Base-by-base conservation (phyloP, 92 coral and sea anemone species). In the Parazoanthus atlanticus region DNA sequence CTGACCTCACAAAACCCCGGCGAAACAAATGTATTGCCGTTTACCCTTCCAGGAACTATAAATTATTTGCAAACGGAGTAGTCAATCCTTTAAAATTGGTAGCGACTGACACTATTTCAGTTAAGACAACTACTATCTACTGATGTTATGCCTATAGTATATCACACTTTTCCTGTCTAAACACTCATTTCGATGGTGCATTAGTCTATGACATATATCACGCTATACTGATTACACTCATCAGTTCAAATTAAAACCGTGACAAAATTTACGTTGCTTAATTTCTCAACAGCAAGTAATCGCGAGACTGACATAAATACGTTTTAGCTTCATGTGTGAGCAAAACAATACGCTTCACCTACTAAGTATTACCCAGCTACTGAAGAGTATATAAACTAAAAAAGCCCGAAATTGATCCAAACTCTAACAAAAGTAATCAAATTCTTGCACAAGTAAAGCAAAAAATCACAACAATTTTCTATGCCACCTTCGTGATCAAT, bases 401-500 rank as follows among this genome's bases (percentile, higher is more conserved):
- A 36, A 36, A 36, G n/a, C n/a, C 38, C 38, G 38, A 36, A 2
- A 36, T 5, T 36, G 38, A 36, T 25, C 17, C 9, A 65, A 21
- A 9, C 30, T 8, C 74, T 67, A 28, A 9, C 12, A 19, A 41
- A 23, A 25, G 32, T 81, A 70, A 36, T 36, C 38, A 36, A 36
- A 36, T 5, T 5, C 12, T 52, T 11, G 54, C 47, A 83, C 67
- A 30, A 21, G 9, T 10, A 25, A 64, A 23, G 29, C 38, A n/a
- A 25, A 26, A 82, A 70, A 84, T 1, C 28, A 17, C 9, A 61
- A 61, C 69, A 61, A 61, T 21, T 10, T 61, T 7, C 69, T 54
- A 32, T n/a, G 78, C 66, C 29, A 84, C 87, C 87, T 84, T 84
- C 79, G 19, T 70, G 87, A 71, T 69, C 87, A 41, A 84, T 72